Evolutionary conservation across 2,888 invertebrate genomes (phyloP).

Genomic region (Drosophila macrothrix): DNA sequence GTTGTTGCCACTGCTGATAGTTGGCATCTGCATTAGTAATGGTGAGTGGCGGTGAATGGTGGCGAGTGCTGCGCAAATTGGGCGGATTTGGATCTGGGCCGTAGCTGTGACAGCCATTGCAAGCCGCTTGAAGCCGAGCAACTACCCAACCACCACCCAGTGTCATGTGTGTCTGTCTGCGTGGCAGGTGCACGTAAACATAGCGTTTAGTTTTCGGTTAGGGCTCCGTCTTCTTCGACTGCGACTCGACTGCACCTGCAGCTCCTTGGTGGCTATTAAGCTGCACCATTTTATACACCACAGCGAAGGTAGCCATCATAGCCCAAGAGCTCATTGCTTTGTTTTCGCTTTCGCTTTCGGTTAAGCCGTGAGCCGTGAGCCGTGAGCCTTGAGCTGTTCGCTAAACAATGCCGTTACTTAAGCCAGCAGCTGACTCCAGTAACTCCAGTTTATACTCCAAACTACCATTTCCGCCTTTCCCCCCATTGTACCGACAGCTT

Average conservation of each 20-base stretch:
- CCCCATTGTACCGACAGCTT: constrained; percentile 53
- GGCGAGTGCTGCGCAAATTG: constrained; percentile 71
- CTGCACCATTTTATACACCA: constrained; percentile 50
- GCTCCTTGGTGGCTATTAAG: constrained; percentile 72
- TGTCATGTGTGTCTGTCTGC: constrained; percentile 28
- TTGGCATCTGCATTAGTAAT: constrained; percentile 79
- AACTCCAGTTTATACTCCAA: not conserved
- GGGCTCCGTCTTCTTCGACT: constrained; percentile 18
- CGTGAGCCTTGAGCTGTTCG: constrained; percentile 29
- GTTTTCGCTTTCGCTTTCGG: constrained; percentile 54
- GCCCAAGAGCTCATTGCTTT: constrained; percentile 32
- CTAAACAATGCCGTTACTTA: constrained; percentile 61
- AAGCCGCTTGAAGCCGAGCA: not conserved
- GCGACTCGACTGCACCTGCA: constrained; percentile 47
- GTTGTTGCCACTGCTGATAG: constrained; percentile 58
- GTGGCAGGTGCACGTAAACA: constrained; percentile 53
- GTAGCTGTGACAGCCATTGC: constrained; percentile 36
- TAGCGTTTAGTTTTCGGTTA: constrained; percentile 63
- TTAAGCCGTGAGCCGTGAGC: constrained; percentile 37
- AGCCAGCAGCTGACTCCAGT: constrained; percentile 24
- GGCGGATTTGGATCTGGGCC: constrained; percentile 59
- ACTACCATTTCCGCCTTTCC: constrained; percentile 49
- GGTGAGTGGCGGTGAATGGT: constrained; percentile 60
- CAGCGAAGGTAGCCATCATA: constrained; percentile 5
- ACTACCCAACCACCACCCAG: not conserved